A percentile compares a stretch with the other conserved stretches of the same genome.
Evolutionary conservation across 2,888 invertebrate species (phyloP).

Genomic region (Nomada hirtipes): DNA sequence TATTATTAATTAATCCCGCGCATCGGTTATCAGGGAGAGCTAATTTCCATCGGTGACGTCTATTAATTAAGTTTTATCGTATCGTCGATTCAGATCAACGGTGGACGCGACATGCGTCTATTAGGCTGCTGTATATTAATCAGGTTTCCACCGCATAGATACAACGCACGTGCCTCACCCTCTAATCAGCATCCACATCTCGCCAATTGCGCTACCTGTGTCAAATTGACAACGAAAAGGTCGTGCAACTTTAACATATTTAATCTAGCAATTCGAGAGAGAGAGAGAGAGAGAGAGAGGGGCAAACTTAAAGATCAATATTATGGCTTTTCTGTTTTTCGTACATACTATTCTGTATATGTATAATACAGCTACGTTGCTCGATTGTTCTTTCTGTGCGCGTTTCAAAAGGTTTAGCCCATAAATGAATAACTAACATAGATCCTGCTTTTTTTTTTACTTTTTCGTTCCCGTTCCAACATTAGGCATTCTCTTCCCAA

Average conservation of each 20-base stretch:
- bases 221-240: neutral
- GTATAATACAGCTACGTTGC: neutral
- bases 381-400: neutral
- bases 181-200: conserved; percentile 30
- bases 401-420: too few relatives aligned
- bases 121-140: conserved; percentile 50
- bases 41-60: conserved; percentile 38
- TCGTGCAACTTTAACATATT: neutral
- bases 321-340: neutral
- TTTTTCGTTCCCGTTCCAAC: too few relatives aligned
- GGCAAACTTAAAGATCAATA: too few relatives aligned
- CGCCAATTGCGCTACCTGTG: neutral
- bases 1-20: conserved; percentile 27
- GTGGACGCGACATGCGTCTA: conserved; percentile 38
- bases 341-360: too few relatives aligned
- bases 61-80: conserved; percentile 41
- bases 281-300: too few relatives aligned
- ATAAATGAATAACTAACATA: too few relatives aligned
- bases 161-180: neutral
- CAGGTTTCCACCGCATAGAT: conserved; percentile 35
- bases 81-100: conserved; percentile 44
- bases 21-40: conserved; percentile 28
- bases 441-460: too few relatives aligned
- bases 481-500: too few relatives aligned
- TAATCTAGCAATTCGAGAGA: neutral